Evolutionary conservation across 2,113 vertebrate species (phyloP), one percentile per base, ranked within the genome.

Genomic region (Jaculus jaculus): DNA sequence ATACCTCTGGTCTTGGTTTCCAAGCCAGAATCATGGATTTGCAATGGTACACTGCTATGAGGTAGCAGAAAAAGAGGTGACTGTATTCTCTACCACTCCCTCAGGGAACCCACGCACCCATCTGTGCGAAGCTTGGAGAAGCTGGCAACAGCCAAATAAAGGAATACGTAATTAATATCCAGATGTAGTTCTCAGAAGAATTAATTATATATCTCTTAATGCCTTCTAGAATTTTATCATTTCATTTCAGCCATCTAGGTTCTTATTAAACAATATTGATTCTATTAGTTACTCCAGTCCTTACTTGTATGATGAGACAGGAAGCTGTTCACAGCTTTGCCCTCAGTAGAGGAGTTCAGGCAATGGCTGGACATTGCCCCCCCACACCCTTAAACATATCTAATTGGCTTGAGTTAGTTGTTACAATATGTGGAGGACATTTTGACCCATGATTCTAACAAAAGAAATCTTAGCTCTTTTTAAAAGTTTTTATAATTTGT

Each of bases 381-480:
- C 37, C 88, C 9, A 80, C 65, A 5, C 42, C 8, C 42, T 47
- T 47, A 93, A 77, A 87, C 3, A 37, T 60, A 80, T 28, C 30
- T 54, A 79, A 30, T 61, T 79, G 17, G 6, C 83, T 93, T 83
- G 15, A 71, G 61, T 80, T 11, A 73, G 6, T 94, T 82, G 28
- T 60, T 78, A n/a, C 16, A 77, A 84, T 74, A 23, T 85, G 11
- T 74, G 9, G 71, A 78, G 10, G 65, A 26, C 16, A 78, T 61
- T 91, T 60, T 94, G 58, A 94, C 9, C 80, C 28, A 77, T 28
- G 17, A 85, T 42, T 84, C 28, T 87, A 61, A 26, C 39, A 68
- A 9, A 51, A 94, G 39, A 79, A 3, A 68, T 20, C 1, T 89
- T 63, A 78, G 15, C 15, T 92, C 12, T 84, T 23, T 60, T 20